Base-by-base conservation (phyloP, 1,140 invertebrate species). In the Condylostylus longicornis region DNA sequence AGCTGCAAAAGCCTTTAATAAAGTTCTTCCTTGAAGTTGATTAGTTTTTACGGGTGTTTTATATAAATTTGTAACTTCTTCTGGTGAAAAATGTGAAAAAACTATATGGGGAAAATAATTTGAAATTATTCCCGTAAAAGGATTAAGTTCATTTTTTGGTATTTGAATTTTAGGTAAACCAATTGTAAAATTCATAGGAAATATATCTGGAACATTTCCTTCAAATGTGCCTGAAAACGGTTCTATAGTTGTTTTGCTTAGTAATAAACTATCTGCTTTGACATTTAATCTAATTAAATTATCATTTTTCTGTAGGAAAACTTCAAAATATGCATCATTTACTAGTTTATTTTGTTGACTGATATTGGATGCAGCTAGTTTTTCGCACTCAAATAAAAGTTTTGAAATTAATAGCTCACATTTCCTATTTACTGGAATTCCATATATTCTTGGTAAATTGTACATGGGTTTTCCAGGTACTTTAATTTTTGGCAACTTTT, bases 1-100 rank as follows among this genome's bases (percentile, higher is more conserved):
- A 20, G 73, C 66, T 18, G 71, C 69, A 53, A 86, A 83, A 13
- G 75, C 66, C 53, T 86, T 80, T 4, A 82, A 56, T 44, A 86
- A 54, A 13, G 71, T 72, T 46, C 80, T 65, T 12, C 71, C 72
- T 6, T 71, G 49, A 25, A 79, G 67, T 56, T 86, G 82, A 18
- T 61, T 51, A 31, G 71, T 61, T 14, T 65, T 71, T 1, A 82
- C 73, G 22, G 70, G 65, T 10, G 75, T 67, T 45, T 75, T 76
- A 49, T 70, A 77, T 8, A 76, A 38, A 61, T 84, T 84, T 42
- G 57, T 66, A 1, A 81, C 74, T 46, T 67, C 54, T 17, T 65
- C 66, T 10, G 57, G 60, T 49, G 83, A 69, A 48, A 70, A 75
- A 50, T 75, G 70, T 29, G 79, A 49, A 52, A 84, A 74, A 18